Percentiles rank a stretch among this genome's conserved stretches.
These are phyloP conservation scores for Chrysopilus asiliformis DNA, from an alignment of 2,888 invertebrate species.

Conservation along the genomic window DNA sequence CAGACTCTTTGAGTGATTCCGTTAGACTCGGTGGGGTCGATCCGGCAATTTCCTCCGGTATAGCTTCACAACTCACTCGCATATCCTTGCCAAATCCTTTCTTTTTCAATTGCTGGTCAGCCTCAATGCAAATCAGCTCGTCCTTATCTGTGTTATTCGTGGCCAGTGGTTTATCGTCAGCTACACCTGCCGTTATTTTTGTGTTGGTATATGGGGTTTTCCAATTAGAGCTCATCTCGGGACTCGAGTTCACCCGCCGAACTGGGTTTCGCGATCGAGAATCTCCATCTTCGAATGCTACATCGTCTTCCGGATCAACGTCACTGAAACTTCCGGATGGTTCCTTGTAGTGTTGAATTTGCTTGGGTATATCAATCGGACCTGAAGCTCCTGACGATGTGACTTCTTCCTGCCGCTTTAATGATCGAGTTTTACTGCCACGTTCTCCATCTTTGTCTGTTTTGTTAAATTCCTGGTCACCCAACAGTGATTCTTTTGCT, in stretches of 20 bases:
- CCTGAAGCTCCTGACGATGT: conserved; percentile 36
- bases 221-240: conserved; percentile 85
- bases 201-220: conserved; percentile 48
- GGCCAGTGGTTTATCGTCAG: conserved; percentile 3
- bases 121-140: conserved; percentile 9
- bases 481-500: neutral
- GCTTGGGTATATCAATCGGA: conserved; percentile 51
- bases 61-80: conserved; percentile 79
- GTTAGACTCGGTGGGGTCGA: conserved; percentile 54
- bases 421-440: conserved; percentile 23
- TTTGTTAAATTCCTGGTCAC: conserved; percentile 10
- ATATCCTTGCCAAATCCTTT: conserved; percentile 62
- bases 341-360: conserved; percentile 38
- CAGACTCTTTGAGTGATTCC: conserved; percentile 23
- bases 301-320: conserved; percentile 25
- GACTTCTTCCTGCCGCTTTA: conserved; percentile 34
- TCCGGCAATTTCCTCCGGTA: conserved; percentile 74
- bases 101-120: conserved; percentile 25
- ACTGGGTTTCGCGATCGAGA: conserved; percentile 60
- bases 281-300: conserved; percentile 33
- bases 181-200: conserved; percentile 19
- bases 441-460: conserved; percentile 11
- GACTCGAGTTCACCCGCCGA: conserved; percentile 77
- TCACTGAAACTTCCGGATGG: conserved; percentile 31
- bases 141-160: conserved; percentile 14